phyloP scores from a whole-genome alignment of 1,140 invertebrate genomes.

The Frieseomelitta varia region DNA sequence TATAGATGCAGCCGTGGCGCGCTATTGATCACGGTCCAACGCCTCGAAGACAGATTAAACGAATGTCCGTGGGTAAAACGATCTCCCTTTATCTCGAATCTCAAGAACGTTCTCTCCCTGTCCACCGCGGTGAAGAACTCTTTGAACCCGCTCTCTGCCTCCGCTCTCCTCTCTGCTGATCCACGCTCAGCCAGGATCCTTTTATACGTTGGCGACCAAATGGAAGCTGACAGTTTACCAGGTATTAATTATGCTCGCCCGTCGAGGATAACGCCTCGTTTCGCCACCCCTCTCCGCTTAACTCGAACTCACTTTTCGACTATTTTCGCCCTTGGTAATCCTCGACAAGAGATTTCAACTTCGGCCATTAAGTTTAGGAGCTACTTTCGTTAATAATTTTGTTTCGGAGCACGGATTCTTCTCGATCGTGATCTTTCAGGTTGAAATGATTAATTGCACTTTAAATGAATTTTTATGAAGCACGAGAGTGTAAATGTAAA shows the following conservation, averaged over 20 bases:
- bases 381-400: background rate
- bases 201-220: conserved; percentile 58
- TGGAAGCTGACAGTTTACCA: conserved; percentile 62
- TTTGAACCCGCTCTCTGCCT: conserved; percentile 55
- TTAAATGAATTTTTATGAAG: too few species aligned
- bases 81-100: conserved; percentile 71
- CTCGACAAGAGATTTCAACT: background rate
- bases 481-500: too few species aligned
- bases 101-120: conserved; percentile 58
- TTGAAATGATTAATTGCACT: too few species aligned
- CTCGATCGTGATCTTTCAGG: too few species aligned
- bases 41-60: conserved; percentile 72
- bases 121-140: conserved; percentile 50
- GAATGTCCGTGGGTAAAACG: conserved; percentile 70
- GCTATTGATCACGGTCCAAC: conserved; percentile 69
- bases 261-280: background rate
- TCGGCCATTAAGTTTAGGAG: background rate
- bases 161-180: conserved; percentile 11
- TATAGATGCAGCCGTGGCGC: conserved; percentile 53
- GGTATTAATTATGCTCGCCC: conserved; percentile 44
- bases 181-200: conserved; percentile 35
- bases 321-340: background rate
- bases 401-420: too few species aligned
- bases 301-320: background rate
- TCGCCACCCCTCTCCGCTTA: background rate